These are phyloP conservation scores for Austrolebias charrua DNA, from an alignment of 2,797 vertebrate species.

Conservation along the genomic window DNA sequence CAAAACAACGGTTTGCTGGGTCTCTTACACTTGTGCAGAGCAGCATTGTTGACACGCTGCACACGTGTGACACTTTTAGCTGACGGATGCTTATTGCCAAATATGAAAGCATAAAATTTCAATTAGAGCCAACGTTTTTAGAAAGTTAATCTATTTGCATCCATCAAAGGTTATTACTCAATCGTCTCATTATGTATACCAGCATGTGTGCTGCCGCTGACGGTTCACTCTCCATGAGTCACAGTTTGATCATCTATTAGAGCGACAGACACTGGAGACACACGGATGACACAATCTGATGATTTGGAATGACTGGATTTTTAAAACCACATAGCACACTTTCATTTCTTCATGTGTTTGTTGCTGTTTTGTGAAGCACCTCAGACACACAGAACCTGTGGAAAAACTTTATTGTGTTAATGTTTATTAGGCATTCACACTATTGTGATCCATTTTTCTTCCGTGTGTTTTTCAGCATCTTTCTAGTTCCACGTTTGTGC, in stretches of 20 bases:
- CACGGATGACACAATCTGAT: conserved; percentile 29
- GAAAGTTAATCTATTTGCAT: conserved; percentile 27
- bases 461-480: too few relatives aligned
- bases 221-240: conserved; percentile 45
- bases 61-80: conserved; percentile 22
- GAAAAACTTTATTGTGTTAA: too few relatives aligned
- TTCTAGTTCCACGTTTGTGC: too few relatives aligned
- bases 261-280: conserved; percentile 23
- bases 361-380: conserved; percentile 16
- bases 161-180: conserved; percentile 40
- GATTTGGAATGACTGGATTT: conserved; percentile 9
- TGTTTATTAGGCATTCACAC: too few relatives aligned
- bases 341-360: conserved; percentile 1
- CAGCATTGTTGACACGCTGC: conserved; percentile 6
- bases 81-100: conserved; percentile 19
- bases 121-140: conserved; percentile 20
- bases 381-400: not conserved
- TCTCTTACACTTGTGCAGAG: conserved; percentile 18
- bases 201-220: conserved; percentile 16
- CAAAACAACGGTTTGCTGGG: conserved; percentile 1
- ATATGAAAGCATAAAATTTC: conserved; percentile 2
- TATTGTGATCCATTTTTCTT: too few relatives aligned
- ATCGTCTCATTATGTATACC: conserved; percentile 19
- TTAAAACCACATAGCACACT: conserved; percentile 13
- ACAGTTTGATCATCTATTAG: conserved; percentile 28